Base-by-base conservation (phyloP, 2,797 vertebrate genomes). In the Malacoraja senta region DNA sequence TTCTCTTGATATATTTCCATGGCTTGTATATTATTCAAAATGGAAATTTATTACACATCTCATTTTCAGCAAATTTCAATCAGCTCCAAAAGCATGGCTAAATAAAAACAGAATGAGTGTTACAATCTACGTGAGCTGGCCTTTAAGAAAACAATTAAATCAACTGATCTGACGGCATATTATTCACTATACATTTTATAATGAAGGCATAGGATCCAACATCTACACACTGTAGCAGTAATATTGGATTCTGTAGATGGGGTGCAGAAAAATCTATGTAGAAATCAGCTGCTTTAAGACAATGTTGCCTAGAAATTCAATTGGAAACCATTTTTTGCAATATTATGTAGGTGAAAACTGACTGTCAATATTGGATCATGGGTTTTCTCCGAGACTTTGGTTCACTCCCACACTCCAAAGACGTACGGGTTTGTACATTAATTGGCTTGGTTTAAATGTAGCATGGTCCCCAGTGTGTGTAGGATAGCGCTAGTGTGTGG, bases 1-100 rank as follows among this genome's bases (percentile, higher is more conserved):
- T 71, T 29, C 58, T 71, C 90, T n/a, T 53, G 53, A 76, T 76
- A 92, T 44, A 44, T 92, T 92, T 76, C 72, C 32, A 68, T 68
- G 38, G 61, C 35, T 58, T 86, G 65, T 35, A 88, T 65, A 88
- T 88, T 17, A 88, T 68, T 32, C 8, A 17, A 32, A 0, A 68
- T 88, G 63, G 19, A 35, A 68, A 68, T 65, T 88, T 88, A 88
- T 17, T 63, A 65, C 84, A 65, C 29, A 32, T 17, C 6, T 21
- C 63, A 29, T n/a, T 58, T 29, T 29, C 17, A 21, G 61, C 6
- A 53, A 53, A 58, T 76, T 26, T 26, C 44, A 92, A 58, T 72
- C 68, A 76, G 68, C 76, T 68, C 13, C 68, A 76, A 92, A 91
- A 24, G 35, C 24, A 76, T 29, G n/a, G 38, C 1, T 92, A n/a